phyloP scores from a whole-genome alignment of 2,113 vertebrate genomes.

The Ondatra zibethicus region DNA sequence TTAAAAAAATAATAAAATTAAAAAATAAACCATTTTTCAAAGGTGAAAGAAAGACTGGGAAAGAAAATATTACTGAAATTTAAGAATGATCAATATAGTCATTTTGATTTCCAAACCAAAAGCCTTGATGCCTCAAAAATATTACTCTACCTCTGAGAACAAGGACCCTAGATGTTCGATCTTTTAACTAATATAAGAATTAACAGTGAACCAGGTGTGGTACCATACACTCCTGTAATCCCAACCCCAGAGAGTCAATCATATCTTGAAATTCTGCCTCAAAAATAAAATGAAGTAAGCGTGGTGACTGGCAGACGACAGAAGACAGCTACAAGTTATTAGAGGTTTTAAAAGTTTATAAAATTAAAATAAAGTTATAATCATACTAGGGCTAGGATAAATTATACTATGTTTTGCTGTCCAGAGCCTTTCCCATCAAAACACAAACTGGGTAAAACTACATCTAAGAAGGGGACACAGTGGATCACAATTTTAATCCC shows the following conservation, averaged over 20 bases:
- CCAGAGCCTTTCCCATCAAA: conserved; percentile 24
- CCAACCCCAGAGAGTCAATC: background rate
- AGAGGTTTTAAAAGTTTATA: conserved; percentile 3
- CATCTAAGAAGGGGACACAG: background rate
- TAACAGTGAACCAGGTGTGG: background rate
- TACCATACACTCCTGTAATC: background rate
- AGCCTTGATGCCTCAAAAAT: conserved; percentile 51
- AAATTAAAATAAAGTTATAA: conserved; percentile 50
- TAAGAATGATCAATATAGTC: conserved; percentile 47
- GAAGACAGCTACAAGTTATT: conserved; percentile 56
- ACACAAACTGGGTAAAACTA: conserved; percentile 52
- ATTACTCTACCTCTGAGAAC: conserved; percentile 39
- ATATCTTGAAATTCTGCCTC: background rate
- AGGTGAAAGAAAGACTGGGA: background rate
- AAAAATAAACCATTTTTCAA: background rate
- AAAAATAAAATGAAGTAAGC: background rate
- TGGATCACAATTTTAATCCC: background rate
- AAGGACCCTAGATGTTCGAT: conserved; percentile 37
- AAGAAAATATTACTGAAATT: conserved; percentile 2
- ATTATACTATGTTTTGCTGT: conserved; percentile 4
- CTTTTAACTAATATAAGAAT: conserved; percentile 7
- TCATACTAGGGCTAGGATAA: conserved; percentile 12
- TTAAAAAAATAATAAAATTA: too few species aligned
- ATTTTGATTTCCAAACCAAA: conserved; percentile 38
- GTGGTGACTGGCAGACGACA: conserved; percentile 9